Base-by-base conservation (phyloP, 2,113 vertebrate genomes). In the Oreochromis niloticus region DNA sequence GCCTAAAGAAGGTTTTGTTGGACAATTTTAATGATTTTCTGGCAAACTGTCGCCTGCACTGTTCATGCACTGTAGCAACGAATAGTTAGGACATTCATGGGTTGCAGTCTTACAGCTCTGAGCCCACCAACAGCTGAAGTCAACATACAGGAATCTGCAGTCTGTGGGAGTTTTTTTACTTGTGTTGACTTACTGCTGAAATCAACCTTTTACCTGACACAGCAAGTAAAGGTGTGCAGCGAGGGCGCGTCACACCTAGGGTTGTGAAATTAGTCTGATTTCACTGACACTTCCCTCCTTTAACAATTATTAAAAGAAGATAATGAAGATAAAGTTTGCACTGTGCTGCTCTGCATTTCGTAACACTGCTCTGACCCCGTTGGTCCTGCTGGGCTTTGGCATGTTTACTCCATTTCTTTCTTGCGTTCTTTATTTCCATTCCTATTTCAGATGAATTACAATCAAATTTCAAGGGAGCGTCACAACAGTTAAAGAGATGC, bases 181-280 rank as follows among this genome's bases (percentile, higher is more conserved):
- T 19, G 16, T 19, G 9, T 10, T 73, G 68, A 16, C 68, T 10
- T 6, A 1, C 13, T 73, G 13, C 13, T 73, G 22, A 73, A 0
- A 27, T 46, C 39, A 46, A 1, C 68, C 41, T 46, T 46, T 48
- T 27, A 73, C 41, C 41, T 46, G 41, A 17, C 41, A 48, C 39
- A 27, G 22, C 9, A 16, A 1, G 22, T 27, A 17, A 27, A 48
- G 68, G 68, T 46, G 68, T 73, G 41, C 68, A 27, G 22, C 9
- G 22, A 27, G 39, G 39, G 6, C 4, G 13, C 2, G 66, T 10
- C 39, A 46, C 66, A 46, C 13, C 41, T 0, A 0, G 5, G 22
- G n/a, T 11, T 48, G 41, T 30, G 1, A 27, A 48, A 41, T 71
- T 0, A 41, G 22, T 0, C n/a, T 3, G 22, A 27, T 73, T 73